These are phyloP conservation scores for Oreochromis niloticus DNA, from an alignment of 2,113 vertebrate genomes.

Conservation along the genomic window DNA sequence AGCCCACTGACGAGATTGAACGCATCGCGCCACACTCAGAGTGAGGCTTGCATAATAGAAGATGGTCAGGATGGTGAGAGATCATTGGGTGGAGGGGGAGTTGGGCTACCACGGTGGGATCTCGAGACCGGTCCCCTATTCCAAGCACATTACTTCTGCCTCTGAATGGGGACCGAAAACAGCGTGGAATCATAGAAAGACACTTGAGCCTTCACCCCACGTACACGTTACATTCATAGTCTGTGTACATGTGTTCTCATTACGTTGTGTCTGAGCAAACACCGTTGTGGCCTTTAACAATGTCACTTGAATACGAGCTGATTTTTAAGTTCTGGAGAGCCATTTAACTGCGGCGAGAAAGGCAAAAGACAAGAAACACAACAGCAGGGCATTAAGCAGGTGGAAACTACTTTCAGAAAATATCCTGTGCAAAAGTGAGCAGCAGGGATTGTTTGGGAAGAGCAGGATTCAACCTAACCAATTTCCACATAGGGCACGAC, in stretches of 20 bases:
- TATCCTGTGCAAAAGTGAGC: background rate
- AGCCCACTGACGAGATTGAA: slow-evolving; percentile 72
- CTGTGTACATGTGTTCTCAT: slow-evolving; percentile 46
- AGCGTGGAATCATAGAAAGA: background rate
- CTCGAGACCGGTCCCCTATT: background rate
- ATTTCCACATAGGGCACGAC: background rate
- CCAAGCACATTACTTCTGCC: background rate
- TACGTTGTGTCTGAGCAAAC: slow-evolving; percentile 4
- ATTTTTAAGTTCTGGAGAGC: slow-evolving; percentile 10
- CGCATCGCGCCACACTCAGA: slow-evolving; percentile 46
- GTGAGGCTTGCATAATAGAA: slow-evolving; percentile 42
- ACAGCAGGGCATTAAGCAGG: background rate
- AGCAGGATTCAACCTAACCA: background rate
- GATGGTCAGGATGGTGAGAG: slow-evolving; percentile 2
- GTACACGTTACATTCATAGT: slow-evolving; percentile 68
- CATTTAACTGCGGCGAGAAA: background rate
- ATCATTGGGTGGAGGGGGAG: background rate
- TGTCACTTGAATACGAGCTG: slow-evolving; percentile 11
- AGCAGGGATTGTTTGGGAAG: background rate
- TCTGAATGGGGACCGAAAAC: background rate
- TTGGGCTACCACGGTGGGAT: background rate
- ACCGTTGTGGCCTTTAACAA: slow-evolving; percentile 26
- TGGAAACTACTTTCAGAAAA: background rate
- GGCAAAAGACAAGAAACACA: background rate
- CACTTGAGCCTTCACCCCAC: slow-evolving; percentile 24